Base-by-base conservation (phyloP, 37 sponge, comb jelly and placozoan species). In the Haliclona indistincta region DNA sequence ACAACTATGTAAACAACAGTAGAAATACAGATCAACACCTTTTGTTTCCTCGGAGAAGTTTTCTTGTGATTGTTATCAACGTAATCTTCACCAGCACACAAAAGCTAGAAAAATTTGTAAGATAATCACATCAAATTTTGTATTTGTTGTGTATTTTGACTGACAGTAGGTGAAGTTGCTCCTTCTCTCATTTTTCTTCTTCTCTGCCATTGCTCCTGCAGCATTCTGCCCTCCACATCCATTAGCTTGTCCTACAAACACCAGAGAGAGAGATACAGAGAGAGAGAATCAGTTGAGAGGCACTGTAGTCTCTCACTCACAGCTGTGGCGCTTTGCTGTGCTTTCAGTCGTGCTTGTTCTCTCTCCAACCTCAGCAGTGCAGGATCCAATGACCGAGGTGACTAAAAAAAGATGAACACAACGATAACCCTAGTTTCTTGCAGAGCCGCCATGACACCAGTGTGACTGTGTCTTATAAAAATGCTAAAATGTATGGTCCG, bases 141-240 rank as follows among this genome's bases (percentile, higher is more conserved):
- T n/a, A n/a, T n/a, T n/a, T n/a, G n/a, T n/a, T n/a, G n/a, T n/a
- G n/a, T n/a, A n/a, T n/a, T n/a, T n/a, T n/a, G n/a, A n/a, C 51
- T 47, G 51, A 47, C 51, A 10, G 13, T 47, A 15, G 51, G 51
- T 47, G 10, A 15, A 17, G 51, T 10, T 47, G 51, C 15, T 47
- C 15, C 15, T 17, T 47, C 10, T 39, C 37, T 42, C 69, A 39
- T 39, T 43, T 68, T 40, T 25, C 8, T 30, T 43, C 69, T 43
- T 41, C 40, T 38, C 26, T 43, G 30, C 69, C 69, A 36, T 37
- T 54, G 60, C 60, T 73, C 23, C 74, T 56, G 56, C 23, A 73
- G 36, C 19, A 54, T 37, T 10, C 1, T 15, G 8, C 56, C 55
- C 58, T 73, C 74, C 52, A 73, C 32, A 41, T 54, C 40, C 26